Evolutionary conservation across 2,888 invertebrate genomes (phyloP).

Genomic region (Parapristionchus giblindavisi): DNA sequence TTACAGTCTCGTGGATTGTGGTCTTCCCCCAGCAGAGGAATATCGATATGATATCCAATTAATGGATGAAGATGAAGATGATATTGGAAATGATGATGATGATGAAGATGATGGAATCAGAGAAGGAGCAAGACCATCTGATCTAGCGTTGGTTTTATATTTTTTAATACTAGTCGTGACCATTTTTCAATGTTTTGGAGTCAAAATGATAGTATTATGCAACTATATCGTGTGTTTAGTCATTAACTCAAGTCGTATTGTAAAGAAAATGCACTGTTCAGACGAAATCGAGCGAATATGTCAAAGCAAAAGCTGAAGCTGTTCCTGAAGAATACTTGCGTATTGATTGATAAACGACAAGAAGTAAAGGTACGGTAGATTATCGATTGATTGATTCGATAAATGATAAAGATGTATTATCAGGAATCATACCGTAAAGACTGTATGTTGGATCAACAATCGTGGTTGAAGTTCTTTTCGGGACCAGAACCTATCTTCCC

Average conservation of each 20-base stretch:
- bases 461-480: slow-evolving; percentile 50
- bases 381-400: not conserved
- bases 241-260: too few relatives aligned
- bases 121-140: slow-evolving; percentile 27
- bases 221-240: too few relatives aligned
- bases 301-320: slow-evolving; percentile 52
- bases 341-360: slow-evolving; percentile 43
- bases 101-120: slow-evolving; percentile 40
- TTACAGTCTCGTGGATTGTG: too few relatives aligned
- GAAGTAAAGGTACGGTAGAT: slow-evolving; percentile 43
- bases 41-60: slow-evolving; percentile 41
- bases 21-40: slow-evolving; percentile 38
- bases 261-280: slow-evolving; percentile 37
- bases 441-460: slow-evolving; percentile 39
- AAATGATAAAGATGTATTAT: not conserved
- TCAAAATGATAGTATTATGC: too few relatives aligned
- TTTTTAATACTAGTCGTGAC: not conserved
- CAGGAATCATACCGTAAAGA: slow-evolving; percentile 42
- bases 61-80: slow-evolving; percentile 27
- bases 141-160: slow-evolving; percentile 25
- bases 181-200: too few relatives aligned
- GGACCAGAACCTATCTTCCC: slow-evolving; percentile 57
- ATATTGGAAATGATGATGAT: slow-evolving; percentile 33
- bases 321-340: slow-evolving; percentile 51
- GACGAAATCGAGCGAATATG: slow-evolving; percentile 49